Base-by-base conservation (phyloP, 1,140 invertebrate species). In the Drosophila orosa region DNA sequence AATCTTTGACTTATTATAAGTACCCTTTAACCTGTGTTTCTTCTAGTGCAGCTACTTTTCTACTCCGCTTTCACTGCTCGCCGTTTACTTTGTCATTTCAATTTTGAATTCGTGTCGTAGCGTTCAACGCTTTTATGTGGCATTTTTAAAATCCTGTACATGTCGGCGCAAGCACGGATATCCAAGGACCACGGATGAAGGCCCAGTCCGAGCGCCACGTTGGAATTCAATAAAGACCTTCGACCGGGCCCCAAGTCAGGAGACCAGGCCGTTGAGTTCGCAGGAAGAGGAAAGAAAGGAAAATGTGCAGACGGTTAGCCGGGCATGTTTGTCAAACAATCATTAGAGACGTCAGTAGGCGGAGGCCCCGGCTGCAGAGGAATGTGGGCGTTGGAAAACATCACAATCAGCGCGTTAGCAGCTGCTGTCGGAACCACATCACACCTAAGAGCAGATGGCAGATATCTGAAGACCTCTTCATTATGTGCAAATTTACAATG, bases 101-200 rank as follows among this genome's bases (percentile, higher is more conserved):
- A 87, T 82, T 87, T 87, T 72, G 79, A 78, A 86, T 86, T 86
- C 83, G 71, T 86, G 83, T 86, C 83, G 84, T 58, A 77, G 59
- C 66, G 63, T 40, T 65, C 65, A 66, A 67, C 81, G 74, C 68
- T 82, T 86, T 82, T 69, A 78, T 86, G 82, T 82, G 82, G 83
- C 69, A 82, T 86, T 86, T 71, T 79, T 86, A 82, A 86, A 86
- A 87, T 86, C 83, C 82, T 79, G 83, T 85, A 68, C 78, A 85
- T 87, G 83, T 82, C 73, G 71, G 44, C 68, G n/a, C 56, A 74
- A 67, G 63, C 68, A 74, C 73, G 73, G 55, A 39, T 52, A 33
- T 59, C 62, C 58, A 69, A 62, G 65, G 56, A 75, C 80, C 40
- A 45, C 44, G 45, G 42, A 52, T 52, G 17, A 54, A 57, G 40